Conservation (phyloP, 1,140 invertebrate genomes). For the Musca vetustissima region DNA sequence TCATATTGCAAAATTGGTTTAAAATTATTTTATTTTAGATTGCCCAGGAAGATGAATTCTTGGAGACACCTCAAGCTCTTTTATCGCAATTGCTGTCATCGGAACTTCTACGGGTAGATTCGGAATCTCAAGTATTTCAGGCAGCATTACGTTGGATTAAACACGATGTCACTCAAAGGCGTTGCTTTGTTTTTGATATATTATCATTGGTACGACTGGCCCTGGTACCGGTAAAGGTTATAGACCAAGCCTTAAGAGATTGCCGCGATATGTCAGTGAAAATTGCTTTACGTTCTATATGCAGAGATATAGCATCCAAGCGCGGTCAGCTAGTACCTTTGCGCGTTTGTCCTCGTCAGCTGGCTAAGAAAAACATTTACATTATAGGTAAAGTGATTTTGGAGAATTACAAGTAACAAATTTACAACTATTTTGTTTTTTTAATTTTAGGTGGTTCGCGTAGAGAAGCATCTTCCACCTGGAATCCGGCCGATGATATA, state of each 20-base stretch:
- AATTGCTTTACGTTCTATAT: constrained; percentile 77
- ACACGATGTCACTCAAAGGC: constrained; percentile 76
- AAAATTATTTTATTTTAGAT: constrained; percentile 53
- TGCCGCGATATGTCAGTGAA: constrained; percentile 80
- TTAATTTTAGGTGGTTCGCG: constrained; percentile 74
- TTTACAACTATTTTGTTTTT: no score
- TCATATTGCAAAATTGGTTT: no score
- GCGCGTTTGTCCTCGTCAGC: constrained; percentile 73
- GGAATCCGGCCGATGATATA: constrained; percentile 70
- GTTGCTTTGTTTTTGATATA: constrained; percentile 85
- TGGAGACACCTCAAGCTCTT: constrained; percentile 80
- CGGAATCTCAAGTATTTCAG: constrained; percentile 90
- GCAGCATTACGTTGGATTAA: constrained; percentile 89
- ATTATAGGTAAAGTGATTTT: constrained; percentile 61
- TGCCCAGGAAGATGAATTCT: constrained; percentile 83
- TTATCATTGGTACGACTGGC: constrained; percentile 82
- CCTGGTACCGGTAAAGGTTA: constrained; percentile 76
- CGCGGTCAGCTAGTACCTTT: constrained; percentile 77
- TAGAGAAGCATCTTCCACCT: constrained; percentile 65
- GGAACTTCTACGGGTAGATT: constrained; percentile 87
- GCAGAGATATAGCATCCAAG: constrained; percentile 76
- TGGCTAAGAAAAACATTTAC: constrained; percentile 85
- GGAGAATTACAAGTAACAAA: no score
- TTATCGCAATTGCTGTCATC: constrained; percentile 80
- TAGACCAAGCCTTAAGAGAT: constrained; percentile 78